Evolutionary conservation across 2,888 invertebrate species (phyloP).

Genomic region (Macropis europaea): DNA sequence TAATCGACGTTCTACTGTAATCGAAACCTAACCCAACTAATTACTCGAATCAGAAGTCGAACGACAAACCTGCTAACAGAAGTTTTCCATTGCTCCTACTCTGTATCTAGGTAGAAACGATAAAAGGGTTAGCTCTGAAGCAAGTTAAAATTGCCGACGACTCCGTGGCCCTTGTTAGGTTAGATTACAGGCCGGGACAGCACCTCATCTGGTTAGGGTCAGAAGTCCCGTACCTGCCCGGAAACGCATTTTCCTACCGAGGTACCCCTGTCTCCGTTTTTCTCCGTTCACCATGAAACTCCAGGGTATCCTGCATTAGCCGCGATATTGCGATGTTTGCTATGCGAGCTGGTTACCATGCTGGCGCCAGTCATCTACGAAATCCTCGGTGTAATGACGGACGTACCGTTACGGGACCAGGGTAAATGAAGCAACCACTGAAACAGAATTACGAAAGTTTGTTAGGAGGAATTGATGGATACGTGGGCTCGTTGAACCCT

Average conservation of each 20-base stretch:
- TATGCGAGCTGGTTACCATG: constrained; percentile 54
- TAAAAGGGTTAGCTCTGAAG: constrained; percentile 52
- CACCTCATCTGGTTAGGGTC: constrained; percentile 74
- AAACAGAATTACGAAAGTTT: constrained; percentile 30
- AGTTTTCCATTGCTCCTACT: constrained; percentile 59
- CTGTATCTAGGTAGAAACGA: constrained; percentile 21
- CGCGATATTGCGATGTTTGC: constrained; percentile 52
- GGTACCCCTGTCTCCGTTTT: constrained; percentile 22
- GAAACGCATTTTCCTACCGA: constrained; percentile 71
- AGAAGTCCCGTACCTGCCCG: constrained; percentile 73
- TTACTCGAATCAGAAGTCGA: constrained; percentile 50
- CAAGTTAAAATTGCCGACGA: constrained; percentile 58
- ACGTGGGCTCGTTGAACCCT: constrained; percentile 21
- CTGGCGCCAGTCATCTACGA: constrained; percentile 56
- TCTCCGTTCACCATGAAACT: constrained; percentile 30
- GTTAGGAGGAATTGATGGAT: constrained; percentile 7
- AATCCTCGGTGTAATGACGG: constrained; percentile 45
- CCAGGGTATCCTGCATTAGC: constrained; percentile 50
- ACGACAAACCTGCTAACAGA: constrained; percentile 53
- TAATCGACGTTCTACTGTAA: no score
- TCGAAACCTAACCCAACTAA: no score
- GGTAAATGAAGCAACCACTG: constrained; percentile 37
- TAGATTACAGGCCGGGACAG: constrained; percentile 73
- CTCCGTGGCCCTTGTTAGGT: constrained; percentile 65
- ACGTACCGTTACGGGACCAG: constrained; percentile 45